Base-by-base conservation (phyloP, 1,140 invertebrate species). In the Lasioglossum baleicum region DNA sequence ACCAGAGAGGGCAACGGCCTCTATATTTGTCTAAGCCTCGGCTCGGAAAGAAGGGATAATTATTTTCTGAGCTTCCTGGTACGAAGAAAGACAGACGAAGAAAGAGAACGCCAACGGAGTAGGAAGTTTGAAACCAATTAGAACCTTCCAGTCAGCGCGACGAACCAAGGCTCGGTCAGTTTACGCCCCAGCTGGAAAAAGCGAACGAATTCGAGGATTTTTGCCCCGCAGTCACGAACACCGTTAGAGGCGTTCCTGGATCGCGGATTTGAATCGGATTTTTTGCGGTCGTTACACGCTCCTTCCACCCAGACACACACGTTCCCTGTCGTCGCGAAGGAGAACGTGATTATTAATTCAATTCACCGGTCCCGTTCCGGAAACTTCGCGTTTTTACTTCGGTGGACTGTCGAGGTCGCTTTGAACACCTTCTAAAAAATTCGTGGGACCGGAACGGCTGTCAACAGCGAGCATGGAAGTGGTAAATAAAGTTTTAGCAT, bases 321-420 rank as follows among this genome's bases (percentile, higher is more conserved):
- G 35, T 48, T 10, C 2, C 11, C 44, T 13, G 44, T 48, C 44
- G 44, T 48, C 11, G 10, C 53, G 61, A 76, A 76, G 40, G 40
- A 61, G 53, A 76, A 76, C 66, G 11, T 53, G 75, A 76, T 76
- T 70, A 76, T 76, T 69, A 70, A 76, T 76, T 76, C 48, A 60
- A 60, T 35, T 76, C 42, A 26, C 7, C 56, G 11, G 22, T 69
- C 31, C 75, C 35, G 56, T 58, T 61, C 51, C n/a, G 26, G 26
- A 69, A 76, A 69, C 40, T n/a, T 35, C 11, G 56, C 42, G 68
- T 13, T 13, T 48, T 48, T 11, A 11, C 44, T 13, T 48, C 10
- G 35, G 10, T 48, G 0, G 44, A 13, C 10, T 13, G 44, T 11
- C 44, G 44, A 48, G 44, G 44, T 48, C 10, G 44, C 44, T 11